Base-by-base conservation (phyloP, 2,113 vertebrate species). In the Taurulus bubalis region DNA sequence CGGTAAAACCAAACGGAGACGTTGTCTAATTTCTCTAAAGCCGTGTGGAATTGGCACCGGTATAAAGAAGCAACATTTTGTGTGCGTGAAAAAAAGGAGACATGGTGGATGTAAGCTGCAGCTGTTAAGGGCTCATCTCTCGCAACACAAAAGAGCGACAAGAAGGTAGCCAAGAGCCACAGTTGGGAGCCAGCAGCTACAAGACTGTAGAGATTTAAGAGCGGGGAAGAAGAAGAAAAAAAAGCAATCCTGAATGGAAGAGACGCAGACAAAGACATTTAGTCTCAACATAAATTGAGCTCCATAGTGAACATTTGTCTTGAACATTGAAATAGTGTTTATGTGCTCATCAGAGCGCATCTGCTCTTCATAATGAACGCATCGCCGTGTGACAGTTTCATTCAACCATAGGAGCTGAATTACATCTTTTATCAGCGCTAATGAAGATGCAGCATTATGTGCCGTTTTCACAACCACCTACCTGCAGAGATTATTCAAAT, bases 171-270 rank as follows among this genome's bases (percentile, higher is more conserved):
- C 71, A 60, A 79, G 86, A 77, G 79, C 77, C 79, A 81, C 85
- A 8, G 82, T 24, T 77, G 85, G 72, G 84, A 89, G 85, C 85
- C 88, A 87, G 79, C 65, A 45, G 65, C 79, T 67, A 66, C 40
- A 69, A 82, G 75, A 71, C 78, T 74, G 55, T 78, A 69, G 75
- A 75, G 79, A 85, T 89, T 85, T 69, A 85, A 74, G 75, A 84
- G 45, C 71, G 14, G 40, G n/a, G n/a, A n/a, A n/a, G n/a, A n/a
- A n/a, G n/a, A n/a, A n/a, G n/a, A n/a, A n/a, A 83, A 45, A 77
- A 86, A 78, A 76, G 88, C 84, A 87, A 92, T 90, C 78, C 86
- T 63, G 36, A 88, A 80, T 87, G 58, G 89, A 91, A 85, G 82
- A 83, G 77, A 75, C 74, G 53, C n/a, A 47, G 73, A 82, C 69